Conservation (phyloP, 2,113 vertebrate species). For the Tonatia bakeri region DNA sequence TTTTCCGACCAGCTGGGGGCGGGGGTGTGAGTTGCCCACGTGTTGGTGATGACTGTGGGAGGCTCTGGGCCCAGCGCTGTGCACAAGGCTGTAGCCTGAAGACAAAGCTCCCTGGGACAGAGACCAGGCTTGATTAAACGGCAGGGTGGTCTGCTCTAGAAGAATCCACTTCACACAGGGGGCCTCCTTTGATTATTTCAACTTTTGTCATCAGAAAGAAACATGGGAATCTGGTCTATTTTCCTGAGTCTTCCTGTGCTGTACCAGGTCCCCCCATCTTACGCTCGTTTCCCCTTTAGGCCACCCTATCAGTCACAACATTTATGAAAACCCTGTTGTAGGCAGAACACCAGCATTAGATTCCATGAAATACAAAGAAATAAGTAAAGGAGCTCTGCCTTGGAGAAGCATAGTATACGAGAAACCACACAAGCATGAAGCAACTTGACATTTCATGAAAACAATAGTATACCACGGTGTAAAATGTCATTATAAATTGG, state of each 20-base stretch:
- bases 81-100: slow-evolving; percentile 57
- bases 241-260: neutral
- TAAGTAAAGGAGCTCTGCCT: neutral
- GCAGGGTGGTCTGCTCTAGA: slow-evolving; percentile 72
- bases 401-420: neutral
- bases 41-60: slow-evolving; percentile 75
- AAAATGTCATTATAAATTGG: neutral
- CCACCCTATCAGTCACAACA: neutral
- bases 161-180: slow-evolving; percentile 48
- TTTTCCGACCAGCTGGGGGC: neutral
- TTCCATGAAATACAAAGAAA: neutral
- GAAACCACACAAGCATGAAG: neutral
- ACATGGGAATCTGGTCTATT: slow-evolving; percentile 53
- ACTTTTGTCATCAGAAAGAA: slow-evolving; percentile 72
- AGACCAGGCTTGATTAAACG: slow-evolving; percentile 59
- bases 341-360: neutral
- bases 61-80: slow-evolving; percentile 60
- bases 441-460: neutral
- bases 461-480: too few relatives aligned
- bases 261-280: neutral
- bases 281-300: neutral
- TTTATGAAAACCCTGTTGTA: neutral
- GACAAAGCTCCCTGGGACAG: slow-evolving; percentile 54
- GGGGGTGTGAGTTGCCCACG: neutral
- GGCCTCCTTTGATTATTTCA: slow-evolving; percentile 75